A percentile compares a stretch with the other conserved stretches of the same genome.
phyloP scores from a whole-genome alignment of 2,797 vertebrate genomes.

The Otus scops region DNA sequence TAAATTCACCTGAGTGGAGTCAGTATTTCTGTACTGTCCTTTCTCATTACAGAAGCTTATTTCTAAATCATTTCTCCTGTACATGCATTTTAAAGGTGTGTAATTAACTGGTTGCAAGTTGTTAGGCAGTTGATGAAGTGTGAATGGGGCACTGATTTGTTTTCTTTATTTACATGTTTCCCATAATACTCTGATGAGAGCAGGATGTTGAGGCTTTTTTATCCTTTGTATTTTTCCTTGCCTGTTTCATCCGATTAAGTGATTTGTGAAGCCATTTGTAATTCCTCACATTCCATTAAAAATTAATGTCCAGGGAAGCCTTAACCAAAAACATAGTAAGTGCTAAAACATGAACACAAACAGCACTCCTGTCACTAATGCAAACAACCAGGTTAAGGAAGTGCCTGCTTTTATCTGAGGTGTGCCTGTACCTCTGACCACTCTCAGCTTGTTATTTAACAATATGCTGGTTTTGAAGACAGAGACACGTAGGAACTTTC shows the following conservation, averaged over 20 bases:
- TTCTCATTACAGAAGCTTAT: conserved; percentile 20
- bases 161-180: conserved; percentile 73
- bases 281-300: conserved; percentile 67
- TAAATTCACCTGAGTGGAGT: neutral
- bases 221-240: conserved; percentile 51
- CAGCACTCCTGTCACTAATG: neutral
- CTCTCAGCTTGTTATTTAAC: neutral
- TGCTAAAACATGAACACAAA: neutral
- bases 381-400: neutral
- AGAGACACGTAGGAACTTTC: neutral
- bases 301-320: conserved; percentile 5
- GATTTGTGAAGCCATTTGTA: conserved; percentile 69
- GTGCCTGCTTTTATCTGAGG: neutral
- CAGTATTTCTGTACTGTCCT: neutral
- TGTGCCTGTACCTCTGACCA: neutral
- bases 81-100: conserved; percentile 64
- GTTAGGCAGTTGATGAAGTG: conserved; percentile 75
- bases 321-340: conserved; percentile 33
- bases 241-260: conserved; percentile 58
- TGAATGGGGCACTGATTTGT: conserved; percentile 69
- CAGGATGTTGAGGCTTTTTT: neutral
- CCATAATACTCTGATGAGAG: conserved; percentile 53
- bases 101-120: conserved; percentile 73
- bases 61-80: conserved; percentile 61
- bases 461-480: neutral